phyloP scores from a whole-genome alignment of 2,888 invertebrate species.

The Hoplodrina blanda region DNA sequence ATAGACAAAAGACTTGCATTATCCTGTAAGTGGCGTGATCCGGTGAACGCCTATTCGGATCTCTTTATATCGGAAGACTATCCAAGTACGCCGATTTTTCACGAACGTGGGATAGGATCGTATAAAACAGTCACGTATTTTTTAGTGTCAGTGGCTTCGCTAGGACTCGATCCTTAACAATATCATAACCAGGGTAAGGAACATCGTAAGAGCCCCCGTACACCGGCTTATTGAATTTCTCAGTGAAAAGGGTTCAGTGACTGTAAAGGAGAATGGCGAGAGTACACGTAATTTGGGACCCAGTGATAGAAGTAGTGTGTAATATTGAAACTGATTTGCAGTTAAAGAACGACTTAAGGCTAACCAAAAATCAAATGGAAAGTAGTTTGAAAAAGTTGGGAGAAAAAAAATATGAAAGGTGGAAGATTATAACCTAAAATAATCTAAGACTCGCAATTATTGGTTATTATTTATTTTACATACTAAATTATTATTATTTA shows the following conservation, averaged over 20 bases:
- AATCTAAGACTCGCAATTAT: too few species aligned
- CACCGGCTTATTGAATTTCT: slow-evolving; percentile 78
- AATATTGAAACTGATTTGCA: too few species aligned
- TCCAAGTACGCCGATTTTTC: slow-evolving; percentile 76
- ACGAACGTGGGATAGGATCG: slow-evolving; percentile 71
- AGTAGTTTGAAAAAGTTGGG: too few species aligned
- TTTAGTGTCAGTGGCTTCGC: slow-evolving; percentile 79
- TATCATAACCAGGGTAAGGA: slow-evolving; percentile 78
- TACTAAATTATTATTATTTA: too few species aligned
- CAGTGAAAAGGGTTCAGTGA: slow-evolving; percentile 74
- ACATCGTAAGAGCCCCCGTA: slow-evolving; percentile 65
- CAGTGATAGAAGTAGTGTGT: too few species aligned
- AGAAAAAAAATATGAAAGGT: too few species aligned
- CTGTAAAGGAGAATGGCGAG: too few species aligned
- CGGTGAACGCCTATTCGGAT: slow-evolving; percentile 76
- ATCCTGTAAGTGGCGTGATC: slow-evolving; percentile 78
- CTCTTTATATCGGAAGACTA: slow-evolving; percentile 78
- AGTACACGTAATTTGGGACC: too few species aligned
- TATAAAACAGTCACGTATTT: slow-evolving; percentile 83
- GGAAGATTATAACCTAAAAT: too few species aligned
- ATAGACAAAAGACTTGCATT: slow-evolving; percentile 80
- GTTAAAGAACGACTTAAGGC: too few species aligned
- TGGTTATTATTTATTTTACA: too few species aligned
- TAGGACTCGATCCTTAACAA: slow-evolving; percentile 76
- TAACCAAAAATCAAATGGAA: too few species aligned